Conservation (phyloP, 2,113 vertebrate genomes). For the Rostratula benghalensis region DNA sequence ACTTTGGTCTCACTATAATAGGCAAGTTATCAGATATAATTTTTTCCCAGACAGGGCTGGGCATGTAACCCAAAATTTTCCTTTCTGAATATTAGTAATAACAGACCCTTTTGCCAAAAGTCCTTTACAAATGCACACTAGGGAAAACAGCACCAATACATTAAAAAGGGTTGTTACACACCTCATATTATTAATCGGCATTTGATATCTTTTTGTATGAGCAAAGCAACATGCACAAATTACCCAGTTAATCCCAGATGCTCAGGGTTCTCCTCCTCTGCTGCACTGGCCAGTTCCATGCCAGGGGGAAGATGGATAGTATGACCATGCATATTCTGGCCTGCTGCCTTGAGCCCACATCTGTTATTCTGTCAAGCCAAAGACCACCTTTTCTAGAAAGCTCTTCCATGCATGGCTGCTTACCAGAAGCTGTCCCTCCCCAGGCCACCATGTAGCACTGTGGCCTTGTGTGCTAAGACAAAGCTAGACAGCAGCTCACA, state of each 20-base stretch:
- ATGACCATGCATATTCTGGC: accelerated
- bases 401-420: not conserved
- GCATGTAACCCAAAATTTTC: not conserved
- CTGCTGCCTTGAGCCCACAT: not conserved
- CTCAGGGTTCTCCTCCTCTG: not conserved
- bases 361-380: not conserved
- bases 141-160: not conserved
- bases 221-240: not conserved
- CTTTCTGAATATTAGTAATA: not conserved
- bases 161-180: not conserved
- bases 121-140: not conserved
- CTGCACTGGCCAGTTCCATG: accelerated
- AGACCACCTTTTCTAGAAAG: not conserved
- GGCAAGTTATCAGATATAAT: not conserved
- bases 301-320: not conserved
- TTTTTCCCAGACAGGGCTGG: not conserved
- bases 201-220: not conserved
- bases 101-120: not conserved
- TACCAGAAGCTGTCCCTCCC: not conserved
- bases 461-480: not conserved
- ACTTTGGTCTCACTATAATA: not conserved
- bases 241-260: not conserved
- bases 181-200: not conserved
- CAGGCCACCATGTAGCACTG: not conserved
- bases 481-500: not conserved